Base-by-base conservation (phyloP, 2,888 invertebrate species). In the Podabrus alpinus region DNA sequence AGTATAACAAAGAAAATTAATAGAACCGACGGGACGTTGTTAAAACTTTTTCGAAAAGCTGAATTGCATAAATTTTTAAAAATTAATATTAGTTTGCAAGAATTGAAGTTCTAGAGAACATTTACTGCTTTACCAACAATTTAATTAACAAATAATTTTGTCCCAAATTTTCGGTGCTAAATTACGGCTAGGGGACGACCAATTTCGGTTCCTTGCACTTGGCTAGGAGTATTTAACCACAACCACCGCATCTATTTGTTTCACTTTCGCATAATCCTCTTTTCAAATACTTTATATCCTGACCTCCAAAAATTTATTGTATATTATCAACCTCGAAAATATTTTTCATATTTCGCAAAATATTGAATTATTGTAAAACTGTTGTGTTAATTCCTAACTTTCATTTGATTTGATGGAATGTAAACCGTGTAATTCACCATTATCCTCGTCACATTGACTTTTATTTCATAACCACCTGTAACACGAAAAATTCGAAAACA, bases 1-100 rank as follows among this genome's bases (percentile, higher is more conserved):
- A 62, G 68, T 74, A 68, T 71, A 11, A 66, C 62, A 71, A 74
- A 68, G 74, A 64, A 69, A 74, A 71, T 74, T 74, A 68, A 62
- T 67, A 17, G 61, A 24, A n/a, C 15, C 13, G 45, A 60, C 71
- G n/a, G 10, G 24, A 66, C 66, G 68, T 74, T 62, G 19, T 69
- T 71, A 21, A 64, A 71, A 71, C 69, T 68, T 71, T 59, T 71
- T 74, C 15, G 60, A 64, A 68, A 24, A 68, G 59, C 21, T 68
- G 19, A 21, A 24, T 45, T 68, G 45, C 25, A 61, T 45, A 45
- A 45, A 45, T 45, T n/a, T 45, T 45, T 45, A 2, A n/a, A 45
- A 45, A 45, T 45, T 45, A 45, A 45, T 45, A n/a, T n/a, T 45
- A 45, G 45, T 45, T 45, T 7, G 45, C 3, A n/a, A n/a, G n/a